These are phyloP conservation scores for Notolabrus celidotus DNA, from an alignment of 2,797 vertebrate genomes.

Conservation along the genomic window DNA sequence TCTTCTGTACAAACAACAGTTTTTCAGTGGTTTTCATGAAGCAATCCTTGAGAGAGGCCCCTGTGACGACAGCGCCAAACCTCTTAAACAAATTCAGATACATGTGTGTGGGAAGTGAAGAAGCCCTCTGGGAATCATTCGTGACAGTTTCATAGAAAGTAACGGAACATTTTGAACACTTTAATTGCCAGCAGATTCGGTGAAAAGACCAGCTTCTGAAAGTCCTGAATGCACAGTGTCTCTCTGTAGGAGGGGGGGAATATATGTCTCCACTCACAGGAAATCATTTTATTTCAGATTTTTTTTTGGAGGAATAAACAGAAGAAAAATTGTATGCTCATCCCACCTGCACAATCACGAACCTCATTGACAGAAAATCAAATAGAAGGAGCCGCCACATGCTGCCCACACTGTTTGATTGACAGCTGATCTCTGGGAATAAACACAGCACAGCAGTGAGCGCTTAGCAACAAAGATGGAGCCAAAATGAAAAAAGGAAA, in stretches of 20 bases:
- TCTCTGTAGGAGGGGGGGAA: background rate
- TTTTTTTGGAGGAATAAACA: background rate
- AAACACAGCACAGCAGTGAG: background rate
- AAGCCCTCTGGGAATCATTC: background rate
- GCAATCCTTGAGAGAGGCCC: too few species aligned
- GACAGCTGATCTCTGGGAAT: conserved; percentile 26
- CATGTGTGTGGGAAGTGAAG: background rate
- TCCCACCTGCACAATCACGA: conserved; percentile 22
- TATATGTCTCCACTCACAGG: background rate
- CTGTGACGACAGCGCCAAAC: too few species aligned
- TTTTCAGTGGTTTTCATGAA: too few species aligned
- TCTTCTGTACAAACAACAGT: too few species aligned
- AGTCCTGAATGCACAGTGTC: background rate
- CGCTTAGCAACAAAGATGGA: conserved; percentile 31
- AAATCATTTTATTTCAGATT: background rate
- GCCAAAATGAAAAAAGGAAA: conserved; percentile 33
- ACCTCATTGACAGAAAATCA: conserved; percentile 18
- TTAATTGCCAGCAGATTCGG: background rate
- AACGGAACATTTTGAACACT: background rate
- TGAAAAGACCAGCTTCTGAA: too few species aligned
- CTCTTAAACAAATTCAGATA: background rate
- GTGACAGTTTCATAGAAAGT: background rate
- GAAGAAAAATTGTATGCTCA: background rate
- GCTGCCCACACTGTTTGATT: conserved; percentile 30
- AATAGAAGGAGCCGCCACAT: conserved; percentile 1